Base-by-base conservation (phyloP, 2,797 vertebrate genomes). In the Kryptopterus vitreolus region DNA sequence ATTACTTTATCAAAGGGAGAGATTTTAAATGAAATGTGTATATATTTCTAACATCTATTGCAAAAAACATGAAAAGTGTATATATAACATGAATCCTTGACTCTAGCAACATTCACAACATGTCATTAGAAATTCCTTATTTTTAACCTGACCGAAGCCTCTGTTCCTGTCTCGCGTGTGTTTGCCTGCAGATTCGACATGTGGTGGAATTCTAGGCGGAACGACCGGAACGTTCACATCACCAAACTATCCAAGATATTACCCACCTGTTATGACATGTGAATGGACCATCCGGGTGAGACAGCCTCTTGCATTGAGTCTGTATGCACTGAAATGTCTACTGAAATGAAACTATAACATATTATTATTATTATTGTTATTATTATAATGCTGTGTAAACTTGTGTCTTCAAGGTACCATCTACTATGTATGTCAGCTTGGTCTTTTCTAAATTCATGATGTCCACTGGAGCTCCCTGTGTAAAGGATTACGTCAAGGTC, bases 241-340 rank as follows among this genome's bases (percentile, higher is more conserved):
- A 15, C 98, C 98, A 16, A 96, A 95, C 88, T 96, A 92, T 81
- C 97, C 97, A 0, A 94, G 93, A 22, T 96, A 95, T 89, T 99
- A 97, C 82, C 94, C 96, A 0, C 94, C 98, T 1, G 85, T 69
- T 43, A 85, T 0, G 0, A 83, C 87, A 3, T 98, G 97, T 29
- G 81, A 88, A 0, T 99, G 98, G 98, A 82, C 83, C 1, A 97
- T 99, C 0, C 31, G 94, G 95, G 98, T 98, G 83, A 93, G 88
- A 12, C 16, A 61, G 5, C 16, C 46, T 62, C 5, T 12, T 31
- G 1, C 31, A 0, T 20, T 72, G 9, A 26, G 31, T 38, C 18
- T 74, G 38, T 1, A 43, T 43, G 38, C 38, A 43, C 38, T 7
- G 38, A 43, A 52, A 43, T 50, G n/a, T 68, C 12, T 1, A 57